phyloP scores from a whole-genome alignment of 2,797 vertebrate genomes.

The Leucoraja ocellata region DNA sequence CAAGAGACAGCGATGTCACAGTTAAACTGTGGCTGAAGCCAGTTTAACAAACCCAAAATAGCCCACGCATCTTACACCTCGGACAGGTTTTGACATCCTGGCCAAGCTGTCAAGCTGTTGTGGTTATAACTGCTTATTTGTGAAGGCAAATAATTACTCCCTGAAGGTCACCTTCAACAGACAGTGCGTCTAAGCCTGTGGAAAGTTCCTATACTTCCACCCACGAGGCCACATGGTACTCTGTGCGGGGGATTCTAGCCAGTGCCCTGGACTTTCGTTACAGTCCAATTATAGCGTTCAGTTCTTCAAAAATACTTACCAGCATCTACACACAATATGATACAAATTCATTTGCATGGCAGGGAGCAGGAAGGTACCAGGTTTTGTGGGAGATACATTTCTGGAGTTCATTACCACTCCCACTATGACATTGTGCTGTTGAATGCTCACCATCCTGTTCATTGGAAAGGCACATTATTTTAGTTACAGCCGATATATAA shows the following conservation, averaged over 20 bases:
- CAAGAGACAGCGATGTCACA: conserved; percentile 23
- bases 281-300: conserved; percentile 3
- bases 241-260: neutral
- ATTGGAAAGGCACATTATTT: neutral
- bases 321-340: neutral
- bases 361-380: neutral
- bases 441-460: neutral
- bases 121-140: conserved; percentile 32
- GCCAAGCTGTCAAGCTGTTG: conserved; percentile 37
- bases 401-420: conserved; percentile 24
- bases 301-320: neutral
- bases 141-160: conserved; percentile 54
- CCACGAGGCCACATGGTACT: neutral
- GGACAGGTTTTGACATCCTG: conserved; percentile 35
- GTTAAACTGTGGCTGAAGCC: conserved; percentile 31
- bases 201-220: neutral
- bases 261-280: neutral
- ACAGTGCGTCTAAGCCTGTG: conserved; percentile 49
- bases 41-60: conserved; percentile 31
- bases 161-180: conserved; percentile 55
- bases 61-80: conserved; percentile 34
- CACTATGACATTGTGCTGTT: conserved; percentile 18
- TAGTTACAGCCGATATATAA: neutral
- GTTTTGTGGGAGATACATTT: conserved; percentile 5
- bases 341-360: neutral